Conservation (phyloP, 2,888 invertebrate species). For the Eupithecia vulgata region DNA sequence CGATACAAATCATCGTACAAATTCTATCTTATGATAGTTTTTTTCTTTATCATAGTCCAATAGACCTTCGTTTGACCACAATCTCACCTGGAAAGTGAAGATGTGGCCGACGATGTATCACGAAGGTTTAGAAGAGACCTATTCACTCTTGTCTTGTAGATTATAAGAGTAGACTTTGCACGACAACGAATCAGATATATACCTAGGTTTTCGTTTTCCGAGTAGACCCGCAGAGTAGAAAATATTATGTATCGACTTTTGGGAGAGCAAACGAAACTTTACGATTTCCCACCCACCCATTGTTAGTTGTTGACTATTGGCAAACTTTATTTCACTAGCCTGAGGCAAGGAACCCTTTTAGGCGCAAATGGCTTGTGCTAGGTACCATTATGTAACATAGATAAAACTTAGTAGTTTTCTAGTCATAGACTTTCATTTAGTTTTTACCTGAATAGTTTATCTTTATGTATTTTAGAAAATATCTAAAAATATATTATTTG, state of each 20-base stretch:
- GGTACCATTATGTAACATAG: not conserved
- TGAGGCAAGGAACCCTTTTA: slow-evolving; percentile 12
- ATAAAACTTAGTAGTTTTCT: not conserved
- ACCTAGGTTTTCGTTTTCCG: not conserved
- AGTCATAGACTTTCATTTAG: not conserved
- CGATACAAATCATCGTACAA: no score
- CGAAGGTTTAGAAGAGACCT: no score
- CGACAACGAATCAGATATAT: not conserved
- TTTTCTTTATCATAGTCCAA: no score
- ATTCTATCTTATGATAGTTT: no score
- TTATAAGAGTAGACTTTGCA: not conserved
- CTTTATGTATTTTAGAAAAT: no score
- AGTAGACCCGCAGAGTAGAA: not conserved
- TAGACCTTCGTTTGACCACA: no score
- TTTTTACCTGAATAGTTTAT: not conserved
- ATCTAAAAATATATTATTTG: no score
- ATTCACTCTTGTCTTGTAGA: no score
- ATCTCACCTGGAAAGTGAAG: no score
- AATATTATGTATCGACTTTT: not conserved
- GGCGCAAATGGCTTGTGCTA: not conserved
- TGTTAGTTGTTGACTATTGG: not conserved
- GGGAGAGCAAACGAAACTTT: not conserved
- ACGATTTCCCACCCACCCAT: not conserved
- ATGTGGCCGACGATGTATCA: no score
- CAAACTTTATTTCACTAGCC: not conserved